These are phyloP conservation scores for Tricholaema leucomelas DNA, from an alignment of 2,113 vertebrate species.

Conservation along the genomic window DNA sequence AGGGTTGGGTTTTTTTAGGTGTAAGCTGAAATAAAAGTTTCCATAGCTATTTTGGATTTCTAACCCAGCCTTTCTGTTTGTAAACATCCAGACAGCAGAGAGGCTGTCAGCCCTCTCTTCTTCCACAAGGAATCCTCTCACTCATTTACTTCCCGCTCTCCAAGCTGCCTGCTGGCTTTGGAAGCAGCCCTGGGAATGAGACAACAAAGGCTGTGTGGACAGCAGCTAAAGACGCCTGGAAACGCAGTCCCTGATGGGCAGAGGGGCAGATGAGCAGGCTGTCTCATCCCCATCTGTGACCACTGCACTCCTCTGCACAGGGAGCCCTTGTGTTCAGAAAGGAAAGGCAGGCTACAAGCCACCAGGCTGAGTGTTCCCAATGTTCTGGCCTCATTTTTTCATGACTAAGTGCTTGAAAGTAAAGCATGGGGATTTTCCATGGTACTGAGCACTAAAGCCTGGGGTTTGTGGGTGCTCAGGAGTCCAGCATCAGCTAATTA, in stretches of 20 bases:
- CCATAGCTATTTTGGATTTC: constrained; percentile 49
- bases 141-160: constrained; percentile 5
- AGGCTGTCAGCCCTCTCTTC: background rate
- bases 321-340: background rate
- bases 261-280: background rate
- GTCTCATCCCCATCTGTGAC: background rate
- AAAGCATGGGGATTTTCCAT: background rate
- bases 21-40: constrained; percentile 51
- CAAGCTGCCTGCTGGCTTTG: background rate
- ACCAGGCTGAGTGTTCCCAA: background rate
- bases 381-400: background rate
- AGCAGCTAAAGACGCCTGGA: background rate
- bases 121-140: background rate
- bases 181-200: background rate
- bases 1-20: background rate
- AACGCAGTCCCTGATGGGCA: background rate
- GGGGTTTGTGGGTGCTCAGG: background rate
- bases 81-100: background rate
- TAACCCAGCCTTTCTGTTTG: constrained; percentile 21
- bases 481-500: background rate
- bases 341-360: background rate
- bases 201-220: background rate
- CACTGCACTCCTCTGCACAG: background rate
- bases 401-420: background rate
- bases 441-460: background rate